Percentiles rank a stretch among this genome's conserved stretches.
These are phyloP conservation scores for Trididemnum nubilum DNA, from an alignment of 23 tunicate species.

Conservation along the genomic window DNA sequence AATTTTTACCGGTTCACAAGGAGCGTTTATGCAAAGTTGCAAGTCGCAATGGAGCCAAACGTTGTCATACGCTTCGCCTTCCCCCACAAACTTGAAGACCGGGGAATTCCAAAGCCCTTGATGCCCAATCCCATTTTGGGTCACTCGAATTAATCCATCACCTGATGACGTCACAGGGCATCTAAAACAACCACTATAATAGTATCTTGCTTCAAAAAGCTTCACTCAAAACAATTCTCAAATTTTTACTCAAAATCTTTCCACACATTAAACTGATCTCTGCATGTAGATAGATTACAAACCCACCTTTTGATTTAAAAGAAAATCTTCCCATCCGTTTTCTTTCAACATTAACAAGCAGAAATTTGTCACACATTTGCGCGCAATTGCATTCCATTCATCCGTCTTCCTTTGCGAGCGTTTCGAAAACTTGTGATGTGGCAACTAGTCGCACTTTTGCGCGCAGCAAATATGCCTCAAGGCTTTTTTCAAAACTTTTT, in stretches of 20 bases:
- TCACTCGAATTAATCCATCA: constrained; percentile 52
- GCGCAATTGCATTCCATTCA: too few species aligned
- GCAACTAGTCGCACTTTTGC: not conserved
- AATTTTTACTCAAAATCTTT: not conserved
- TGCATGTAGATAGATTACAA: too few species aligned
- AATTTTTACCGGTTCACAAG: constrained; percentile 86
- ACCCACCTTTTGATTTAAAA: too few species aligned
- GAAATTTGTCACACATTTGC: too few species aligned
- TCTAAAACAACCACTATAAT: constrained; percentile 38
- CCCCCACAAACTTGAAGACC: constrained; percentile 90
- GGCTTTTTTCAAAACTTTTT: too few species aligned
- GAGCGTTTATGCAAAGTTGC: constrained; percentile 75
- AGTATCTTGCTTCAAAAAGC: not conserved
- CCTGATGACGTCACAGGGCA: constrained; percentile 62
- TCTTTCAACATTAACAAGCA: too few species aligned
- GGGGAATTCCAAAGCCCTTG: constrained; percentile 83
- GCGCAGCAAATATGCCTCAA: too few species aligned
- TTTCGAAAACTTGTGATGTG: too few species aligned
- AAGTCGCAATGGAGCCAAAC: constrained; percentile 97
- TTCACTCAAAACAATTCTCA: too few species aligned
- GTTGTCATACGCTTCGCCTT: constrained; percentile 47
- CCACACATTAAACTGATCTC: not conserved
- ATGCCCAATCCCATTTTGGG: constrained; percentile 82
- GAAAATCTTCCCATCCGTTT: too few species aligned
- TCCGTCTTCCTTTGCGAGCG: too few species aligned